Evolutionary conservation across 2,113 vertebrate genomes (phyloP).

Genomic region (Ramphastos sulfuratus): DNA sequence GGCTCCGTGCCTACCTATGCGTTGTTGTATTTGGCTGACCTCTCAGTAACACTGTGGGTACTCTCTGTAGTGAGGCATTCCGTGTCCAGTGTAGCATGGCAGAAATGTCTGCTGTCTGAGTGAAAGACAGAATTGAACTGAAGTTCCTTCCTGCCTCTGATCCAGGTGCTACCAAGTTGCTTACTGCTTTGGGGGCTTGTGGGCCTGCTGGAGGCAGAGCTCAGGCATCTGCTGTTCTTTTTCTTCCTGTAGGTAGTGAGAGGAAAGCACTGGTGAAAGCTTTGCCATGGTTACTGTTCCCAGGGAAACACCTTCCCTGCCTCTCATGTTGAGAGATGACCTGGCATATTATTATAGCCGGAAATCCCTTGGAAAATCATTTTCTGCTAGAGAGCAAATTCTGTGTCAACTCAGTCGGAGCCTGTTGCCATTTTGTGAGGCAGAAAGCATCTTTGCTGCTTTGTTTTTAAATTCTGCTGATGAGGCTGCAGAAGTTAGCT

Average conservation of each 20-base stretch:
- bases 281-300: constrained; percentile 68
- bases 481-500: neutral
- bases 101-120: neutral
- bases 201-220: neutral
- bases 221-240: neutral
- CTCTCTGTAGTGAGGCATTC: neutral
- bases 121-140: neutral
- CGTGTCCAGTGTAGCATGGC: neutral
- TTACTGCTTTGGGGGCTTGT: neutral
- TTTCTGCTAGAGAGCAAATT: neutral
- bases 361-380: constrained; percentile 21
- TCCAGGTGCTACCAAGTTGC: neutral
- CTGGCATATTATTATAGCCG: neutral
- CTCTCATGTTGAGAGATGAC: neutral
- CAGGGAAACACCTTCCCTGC: constrained; percentile 52
- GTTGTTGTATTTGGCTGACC: constrained; percentile 46
- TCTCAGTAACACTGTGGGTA: constrained; percentile 8
- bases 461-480: neutral
- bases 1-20: constrained; percentile 32
- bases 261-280: neutral
- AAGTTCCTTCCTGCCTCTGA: neutral
- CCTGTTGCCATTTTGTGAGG: neutral
- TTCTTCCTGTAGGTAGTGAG: neutral
- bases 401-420: neutral
- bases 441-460: neutral